These are phyloP conservation scores for Potamarius usumacintae DNA, from an alignment of 2,113 vertebrate species.

Conservation along the genomic window DNA sequence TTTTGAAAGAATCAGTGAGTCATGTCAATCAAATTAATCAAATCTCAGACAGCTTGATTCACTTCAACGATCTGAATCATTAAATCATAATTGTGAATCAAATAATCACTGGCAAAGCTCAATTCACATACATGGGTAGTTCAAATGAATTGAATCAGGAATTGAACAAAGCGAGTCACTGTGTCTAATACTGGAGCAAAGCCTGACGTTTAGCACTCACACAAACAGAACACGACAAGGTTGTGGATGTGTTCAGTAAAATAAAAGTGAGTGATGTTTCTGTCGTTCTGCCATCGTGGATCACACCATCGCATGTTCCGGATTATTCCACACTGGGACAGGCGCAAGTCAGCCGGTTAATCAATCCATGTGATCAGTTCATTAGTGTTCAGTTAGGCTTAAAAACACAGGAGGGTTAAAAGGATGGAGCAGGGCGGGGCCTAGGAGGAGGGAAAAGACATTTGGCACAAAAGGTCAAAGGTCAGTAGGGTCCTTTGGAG, in stretches of 20 bases:
- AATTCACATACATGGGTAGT: not conserved
- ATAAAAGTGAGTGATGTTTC: not conserved
- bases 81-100: not conserved
- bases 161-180: not conserved
- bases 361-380: slow-evolving; percentile 33
- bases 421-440: slow-evolving; percentile 58
- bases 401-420: slow-evolving; percentile 62
- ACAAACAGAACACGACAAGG: not conserved
- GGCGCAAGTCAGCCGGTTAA: slow-evolving; percentile 43
- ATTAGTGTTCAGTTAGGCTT: slow-evolving; percentile 31
- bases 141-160: not conserved
- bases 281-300: not conserved
- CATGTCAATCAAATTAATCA: not conserved
- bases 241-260: not conserved
- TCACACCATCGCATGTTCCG: not conserved
- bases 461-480: slow-evolving; percentile 56
- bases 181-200: not conserved
- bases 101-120: not conserved
- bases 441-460: slow-evolving; percentile 54
- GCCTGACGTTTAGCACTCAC: not conserved
- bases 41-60: not conserved
- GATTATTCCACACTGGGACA: slow-evolving; percentile 26
- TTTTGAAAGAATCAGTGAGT: not conserved
- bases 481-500: slow-evolving; percentile 84
- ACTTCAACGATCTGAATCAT: not conserved